Base-by-base conservation (phyloP, 1,140 invertebrate genomes). In the Drosophila kanapiae region DNA sequence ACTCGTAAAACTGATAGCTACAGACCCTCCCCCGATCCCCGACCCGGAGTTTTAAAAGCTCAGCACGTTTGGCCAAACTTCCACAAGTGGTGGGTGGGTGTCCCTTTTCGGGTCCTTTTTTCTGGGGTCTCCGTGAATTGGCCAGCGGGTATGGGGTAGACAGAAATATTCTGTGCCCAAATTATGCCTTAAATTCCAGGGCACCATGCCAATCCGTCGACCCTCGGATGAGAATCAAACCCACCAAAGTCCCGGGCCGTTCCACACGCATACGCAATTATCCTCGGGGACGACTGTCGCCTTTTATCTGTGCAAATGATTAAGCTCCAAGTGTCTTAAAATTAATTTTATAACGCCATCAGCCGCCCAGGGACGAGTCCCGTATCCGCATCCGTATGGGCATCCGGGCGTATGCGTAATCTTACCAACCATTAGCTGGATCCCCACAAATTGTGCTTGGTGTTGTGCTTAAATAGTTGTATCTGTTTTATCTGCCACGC, bases 231-330 rank as follows among this genome's bases (percentile, higher is more conserved):
- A 43, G 48, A 51, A 45, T 64, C 75, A 68, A 62, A 54, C 27
- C n/a, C 35, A 58, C 68, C 37, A 35, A 37, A n/a, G 33, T 68
- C 48, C 69, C 48, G 23, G 61, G 29, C 31, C 58, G 71, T 83
- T 72, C 64, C 81, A 81, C 81, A 81, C 74, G 67, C 85, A 85
- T 78, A 76, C 84, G 70, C 85, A 90, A 90, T 90, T 90, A 90
- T 91, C 82, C 78, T 82, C 33, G 47, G 78, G 85, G 81, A 88
- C 78, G 90, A 90, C 71, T 90, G 86, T 90, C 78, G 82, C 71
- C 70, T 85, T 79, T 90, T 90, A 91, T 90, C 78, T 84, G 86
- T 80, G 75, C 78, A 68, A 90, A 90, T 90, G 85, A 90, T 90
- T 90, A 90, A 84, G 75, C 60, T 47, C 59, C 48, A 72, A 90